Conservation (phyloP, 2,888 invertebrate species). For the Xestia sexstrigata region DNA sequence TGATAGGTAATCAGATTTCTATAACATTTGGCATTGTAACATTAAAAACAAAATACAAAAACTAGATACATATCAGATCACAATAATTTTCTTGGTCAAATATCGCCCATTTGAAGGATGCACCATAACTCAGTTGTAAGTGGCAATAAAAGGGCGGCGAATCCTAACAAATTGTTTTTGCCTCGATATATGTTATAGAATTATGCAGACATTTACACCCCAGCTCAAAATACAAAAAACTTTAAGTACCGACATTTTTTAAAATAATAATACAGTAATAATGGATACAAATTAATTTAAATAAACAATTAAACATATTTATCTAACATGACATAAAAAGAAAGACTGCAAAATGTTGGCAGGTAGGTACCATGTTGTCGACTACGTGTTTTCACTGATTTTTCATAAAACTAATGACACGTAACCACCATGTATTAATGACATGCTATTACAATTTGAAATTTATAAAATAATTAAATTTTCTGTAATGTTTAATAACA, state of each 20-base stretch:
- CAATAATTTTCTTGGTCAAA: conserved; percentile 48
- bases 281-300: conserved; percentile 51
- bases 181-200: conserved; percentile 20
- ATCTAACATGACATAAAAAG: conserved; percentile 39
- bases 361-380: conserved; percentile 34
- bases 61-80: conserved; percentile 48
- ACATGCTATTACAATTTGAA: not conserved
- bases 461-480: not conserved
- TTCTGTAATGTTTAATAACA: not conserved
- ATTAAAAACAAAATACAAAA: conserved; percentile 39
- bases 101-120: conserved; percentile 21
- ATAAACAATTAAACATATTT: conserved; percentile 31
- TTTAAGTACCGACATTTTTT: conserved; percentile 43
- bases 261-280: conserved; percentile 26
- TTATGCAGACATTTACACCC: conserved; percentile 20
- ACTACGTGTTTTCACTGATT: conserved; percentile 1
- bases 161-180: conserved; percentile 6
- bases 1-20: conserved; percentile 44
- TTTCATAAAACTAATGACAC: not conserved
- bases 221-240: conserved; percentile 43
- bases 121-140: conserved; percentile 5
- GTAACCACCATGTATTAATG: conserved; percentile 5
- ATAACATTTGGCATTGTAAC: conserved; percentile 46
- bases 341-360: conserved; percentile 40
- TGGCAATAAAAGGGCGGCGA: conserved; percentile 18